Evolutionary conservation across 2,888 invertebrate species (phyloP).

Genomic region (Trachelus troglodyta): DNA sequence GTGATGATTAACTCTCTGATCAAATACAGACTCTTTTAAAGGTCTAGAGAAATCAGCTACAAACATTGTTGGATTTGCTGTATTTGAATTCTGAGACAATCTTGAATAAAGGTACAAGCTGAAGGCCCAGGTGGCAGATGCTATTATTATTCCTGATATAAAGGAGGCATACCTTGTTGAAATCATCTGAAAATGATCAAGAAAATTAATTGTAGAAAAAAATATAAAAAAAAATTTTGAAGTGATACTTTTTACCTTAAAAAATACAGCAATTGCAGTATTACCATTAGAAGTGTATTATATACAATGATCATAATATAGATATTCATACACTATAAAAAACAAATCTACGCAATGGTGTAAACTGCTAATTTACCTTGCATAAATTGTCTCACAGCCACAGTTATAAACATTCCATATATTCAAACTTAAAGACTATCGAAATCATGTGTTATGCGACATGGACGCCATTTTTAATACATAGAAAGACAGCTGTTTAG

Average conservation of each 20-base stretch:
- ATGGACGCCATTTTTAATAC: conserved; percentile 20
- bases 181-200: conserved; percentile 44
- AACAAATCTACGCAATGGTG: neutral
- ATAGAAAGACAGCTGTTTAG: conserved; percentile 20
- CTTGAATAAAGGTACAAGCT: conserved; percentile 79
- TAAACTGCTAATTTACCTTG: neutral
- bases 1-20: conserved; percentile 35
- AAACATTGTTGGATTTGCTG: conserved; percentile 63
- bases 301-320: neutral
- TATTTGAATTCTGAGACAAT: conserved; percentile 65
- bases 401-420: neutral
- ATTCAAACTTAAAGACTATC: neutral
- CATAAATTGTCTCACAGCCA: neutral
- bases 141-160: conserved; percentile 78
- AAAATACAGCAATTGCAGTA: neutral
- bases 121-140: conserved; percentile 80
- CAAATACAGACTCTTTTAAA: conserved; percentile 46
- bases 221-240: neutral
- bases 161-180: conserved; percentile 71
- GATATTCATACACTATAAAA: neutral
- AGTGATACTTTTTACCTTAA: too few relatives aligned
- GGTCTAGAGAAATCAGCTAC: conserved; percentile 38
- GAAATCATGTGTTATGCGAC: conserved; percentile 10
- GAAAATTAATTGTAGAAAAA: neutral
- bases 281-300: neutral